Base-by-base conservation (phyloP, 2,888 invertebrate genomes). In the Callyntrura guangdongensis region DNA sequence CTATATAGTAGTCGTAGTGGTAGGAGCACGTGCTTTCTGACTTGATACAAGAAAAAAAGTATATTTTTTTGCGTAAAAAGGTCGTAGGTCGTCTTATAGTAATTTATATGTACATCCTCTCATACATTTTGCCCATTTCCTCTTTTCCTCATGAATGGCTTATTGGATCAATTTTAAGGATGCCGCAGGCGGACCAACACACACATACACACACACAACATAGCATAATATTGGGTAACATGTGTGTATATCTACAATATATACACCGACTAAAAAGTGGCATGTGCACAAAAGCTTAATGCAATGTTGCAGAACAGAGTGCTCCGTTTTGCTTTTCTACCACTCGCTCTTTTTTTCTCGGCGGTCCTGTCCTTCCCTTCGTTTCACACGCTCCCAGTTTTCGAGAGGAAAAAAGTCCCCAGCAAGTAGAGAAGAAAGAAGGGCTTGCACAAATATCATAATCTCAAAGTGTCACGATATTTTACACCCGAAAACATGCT, bases 111-210 rank as follows among this genome's bases (percentile, higher is more conserved):
- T 81, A 81, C 25, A 56, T 59, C 27, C 79, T 14, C 79, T 59
- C 56, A 81, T 81, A 59, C 59, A 81, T 56, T 59, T 59, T 81
- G 59, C 27, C 83, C 64, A 83, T 83, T 83, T 83, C 64, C 64
- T 67, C 47, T 61, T 72, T 83, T 49, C 47, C 83, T 83, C 67
- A 64, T 64, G 64, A 83, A 83, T 83, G 83, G 83, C 83, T 83
- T 83, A 83, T 83, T 83, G 45, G 83, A 83, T 83, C 83, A 83
- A 61, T 83, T 83, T 64, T 83, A 64, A 67, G 83, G 61, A 83
- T 61, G 83, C 83, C 64, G 64, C 47, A 67, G 83, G 83, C 83
- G 17, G 47, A 47, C 83, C 67, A 36, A 81, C 53, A 81, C 22
- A 77, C 36, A 36, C 36, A 36, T 6, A 47, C 72, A 72, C n/a